A percentile compares a stretch with the other conserved stretches of the same genome.
These are phyloP conservation scores for Sinocyclocheilus maitianheensis DNA, from an alignment of 2,113 vertebrate genomes.

Conservation along the genomic window DNA sequence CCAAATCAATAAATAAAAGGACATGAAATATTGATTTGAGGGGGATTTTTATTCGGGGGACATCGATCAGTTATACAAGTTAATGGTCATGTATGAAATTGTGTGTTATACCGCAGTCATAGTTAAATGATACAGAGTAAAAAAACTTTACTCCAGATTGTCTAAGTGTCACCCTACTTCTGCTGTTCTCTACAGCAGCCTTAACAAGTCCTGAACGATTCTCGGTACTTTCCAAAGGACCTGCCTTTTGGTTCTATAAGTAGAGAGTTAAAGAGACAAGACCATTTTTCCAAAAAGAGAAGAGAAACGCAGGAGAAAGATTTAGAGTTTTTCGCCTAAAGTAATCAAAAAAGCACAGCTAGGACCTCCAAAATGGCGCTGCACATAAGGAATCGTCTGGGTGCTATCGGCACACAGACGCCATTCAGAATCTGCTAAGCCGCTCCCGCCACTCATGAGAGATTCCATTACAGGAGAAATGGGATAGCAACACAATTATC, in stretches of 20 bases:
- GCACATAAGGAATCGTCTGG: slow-evolving; percentile 50
- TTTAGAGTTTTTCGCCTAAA: slow-evolving; percentile 41
- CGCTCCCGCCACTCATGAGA: slow-evolving; percentile 53
- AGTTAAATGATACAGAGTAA: not conserved
- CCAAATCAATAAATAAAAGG: not conserved
- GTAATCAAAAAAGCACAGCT: slow-evolving; percentile 52
- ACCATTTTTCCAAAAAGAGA: slow-evolving; percentile 39
- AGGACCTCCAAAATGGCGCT: slow-evolving; percentile 61
- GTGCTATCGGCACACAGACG: slow-evolving; percentile 51
- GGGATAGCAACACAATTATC: slow-evolving; percentile 79
- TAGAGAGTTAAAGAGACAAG: slow-evolving; percentile 41
- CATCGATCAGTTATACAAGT: not conserved
- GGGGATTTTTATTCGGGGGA: not conserved
- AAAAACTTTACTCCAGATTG: not conserved
- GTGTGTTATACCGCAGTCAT: not conserved
- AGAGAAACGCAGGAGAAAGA: slow-evolving; percentile 58
- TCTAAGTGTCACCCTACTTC: not conserved
- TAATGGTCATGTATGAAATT: not conserved
- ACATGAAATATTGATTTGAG: not conserved
- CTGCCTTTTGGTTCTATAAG: slow-evolving; percentile 38
- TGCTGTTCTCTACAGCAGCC: slow-evolving; percentile 6
- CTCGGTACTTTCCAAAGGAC: slow-evolving; percentile 16
- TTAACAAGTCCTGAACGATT: slow-evolving; percentile 16
- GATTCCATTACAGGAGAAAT: slow-evolving; percentile 77
- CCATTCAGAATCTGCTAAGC: slow-evolving; percentile 58